A percentile compares a stretch with the other conserved stretches of the same genome.
Evolutionary conservation across 2,797 vertebrate species (phyloP).

Genomic region (Scolopax rusticola): DNA sequence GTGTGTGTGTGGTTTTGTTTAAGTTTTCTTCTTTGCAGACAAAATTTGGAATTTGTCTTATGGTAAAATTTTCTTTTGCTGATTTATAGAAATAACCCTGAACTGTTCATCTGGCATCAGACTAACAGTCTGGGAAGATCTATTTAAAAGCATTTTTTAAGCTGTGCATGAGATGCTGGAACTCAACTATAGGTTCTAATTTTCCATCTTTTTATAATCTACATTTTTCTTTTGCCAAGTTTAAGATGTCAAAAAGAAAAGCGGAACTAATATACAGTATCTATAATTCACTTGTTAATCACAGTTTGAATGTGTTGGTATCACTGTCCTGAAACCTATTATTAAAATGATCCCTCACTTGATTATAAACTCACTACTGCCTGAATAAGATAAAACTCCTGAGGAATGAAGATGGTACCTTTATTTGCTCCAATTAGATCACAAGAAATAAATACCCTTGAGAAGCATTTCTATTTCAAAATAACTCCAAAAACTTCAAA

Average conservation of each 20-base stretch:
- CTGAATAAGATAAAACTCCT: not conserved
- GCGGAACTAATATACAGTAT: not conserved
- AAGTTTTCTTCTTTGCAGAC: not conserved
- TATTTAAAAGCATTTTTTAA: constrained; percentile 30
- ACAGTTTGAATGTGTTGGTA: constrained; percentile 19
- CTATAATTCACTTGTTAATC: constrained; percentile 48
- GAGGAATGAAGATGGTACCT: not conserved
- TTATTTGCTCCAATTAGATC: not conserved
- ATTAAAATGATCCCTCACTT: constrained; percentile 10
- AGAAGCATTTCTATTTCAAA: not conserved
- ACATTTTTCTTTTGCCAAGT: constrained; percentile 27
- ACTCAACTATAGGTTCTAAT: not conserved
- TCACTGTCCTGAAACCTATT: not conserved
- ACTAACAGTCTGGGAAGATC: not conserved
- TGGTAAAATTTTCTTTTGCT: not conserved
- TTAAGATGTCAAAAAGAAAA: constrained; percentile 49
- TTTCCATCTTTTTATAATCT: constrained; percentile 31
- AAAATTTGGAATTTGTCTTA: not conserved
- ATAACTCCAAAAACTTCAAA: not conserved
- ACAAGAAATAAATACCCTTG: not conserved
- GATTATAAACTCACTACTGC: not conserved
- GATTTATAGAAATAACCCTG: not conserved
- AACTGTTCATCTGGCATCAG: constrained; percentile 4
- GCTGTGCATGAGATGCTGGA: not conserved
- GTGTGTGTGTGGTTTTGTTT: not conserved